phyloP scores from a whole-genome alignment of 1,140 invertebrate species.

The Cydia pomonella region DNA sequence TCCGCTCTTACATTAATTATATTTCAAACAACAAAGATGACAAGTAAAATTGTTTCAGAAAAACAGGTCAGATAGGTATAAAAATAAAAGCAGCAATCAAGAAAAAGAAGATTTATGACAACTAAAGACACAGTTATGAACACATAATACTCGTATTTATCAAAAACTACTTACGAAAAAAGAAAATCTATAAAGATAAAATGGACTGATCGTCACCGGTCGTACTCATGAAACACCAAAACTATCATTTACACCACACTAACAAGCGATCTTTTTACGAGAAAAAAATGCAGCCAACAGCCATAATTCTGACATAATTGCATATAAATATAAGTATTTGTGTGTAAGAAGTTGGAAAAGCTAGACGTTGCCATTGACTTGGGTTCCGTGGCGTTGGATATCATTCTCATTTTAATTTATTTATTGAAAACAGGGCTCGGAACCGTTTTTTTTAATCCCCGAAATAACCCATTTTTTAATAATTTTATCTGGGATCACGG shows the following conservation, averaged over 20 bases:
- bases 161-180: not conserved
- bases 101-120: not conserved
- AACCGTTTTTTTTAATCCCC: too few species aligned
- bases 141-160: not conserved
- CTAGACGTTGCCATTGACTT: not conserved
- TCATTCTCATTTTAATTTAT: not conserved
- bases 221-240: not conserved
- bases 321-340: constrained; percentile 21
- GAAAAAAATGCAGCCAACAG: not conserved
- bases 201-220: not conserved
- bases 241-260: constrained; percentile 12
- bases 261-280: constrained; percentile 8
- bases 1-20: too few species aligned
- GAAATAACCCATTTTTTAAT: too few species aligned
- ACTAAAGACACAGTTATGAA: not conserved
- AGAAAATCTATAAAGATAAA: not conserved
- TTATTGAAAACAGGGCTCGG: too few species aligned
- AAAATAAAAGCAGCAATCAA: too few species aligned
- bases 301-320: constrained; percentile 15
- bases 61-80: too few species aligned
- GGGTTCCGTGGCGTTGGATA: not conserved
- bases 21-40: too few species aligned
- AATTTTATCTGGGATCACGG: too few species aligned
- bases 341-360: not conserved
- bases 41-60: too few species aligned